A percentile compares a stretch with the other conserved stretches of the same genome.
Evolutionary conservation across 2,888 invertebrate genomes (phyloP).

Genomic region (Hirtodrosophila cameraria): DNA sequence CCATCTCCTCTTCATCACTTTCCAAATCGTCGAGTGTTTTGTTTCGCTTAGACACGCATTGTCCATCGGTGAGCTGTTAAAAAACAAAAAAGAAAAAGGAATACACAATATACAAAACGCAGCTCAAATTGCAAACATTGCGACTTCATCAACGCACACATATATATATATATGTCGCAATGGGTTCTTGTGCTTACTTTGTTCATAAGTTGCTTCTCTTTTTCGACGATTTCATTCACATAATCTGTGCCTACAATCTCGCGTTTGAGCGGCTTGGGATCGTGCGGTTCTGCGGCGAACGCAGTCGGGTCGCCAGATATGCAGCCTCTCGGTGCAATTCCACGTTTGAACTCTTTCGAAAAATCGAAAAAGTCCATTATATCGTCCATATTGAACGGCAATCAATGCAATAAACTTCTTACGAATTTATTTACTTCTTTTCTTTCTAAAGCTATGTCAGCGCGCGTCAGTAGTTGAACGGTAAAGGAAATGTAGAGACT

Average conservation of each 20-base stretch:
- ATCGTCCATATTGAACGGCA: constrained; percentile 74
- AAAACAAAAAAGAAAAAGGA: constrained; percentile 1
- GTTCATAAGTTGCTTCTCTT: constrained; percentile 71
- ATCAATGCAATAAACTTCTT: background rate
- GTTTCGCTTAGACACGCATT: background rate
- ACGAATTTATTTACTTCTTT: background rate
- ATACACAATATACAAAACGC: too few species aligned
- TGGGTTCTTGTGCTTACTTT: constrained; percentile 50
- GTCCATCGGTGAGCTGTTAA: constrained; percentile 22
- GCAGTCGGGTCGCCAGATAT: constrained; percentile 52
- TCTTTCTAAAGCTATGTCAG: background rate
- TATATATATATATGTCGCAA: background rate
- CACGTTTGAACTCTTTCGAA: constrained; percentile 79
- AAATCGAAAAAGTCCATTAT: constrained; percentile 82
- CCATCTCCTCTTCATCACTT: constrained; percentile 62
- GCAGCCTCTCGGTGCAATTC: constrained; percentile 55
- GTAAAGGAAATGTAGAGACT: constrained; percentile 14
- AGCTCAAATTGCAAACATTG: constrained; percentile 11
- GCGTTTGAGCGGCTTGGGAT: constrained; percentile 67
- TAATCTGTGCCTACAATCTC: constrained; percentile 76
- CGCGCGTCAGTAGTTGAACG: constrained; percentile 15
- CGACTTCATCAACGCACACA: background rate
- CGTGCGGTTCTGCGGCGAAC: constrained; percentile 25
- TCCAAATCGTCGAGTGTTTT: constrained; percentile 75
- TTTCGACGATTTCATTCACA: constrained; percentile 55